These are phyloP conservation scores for Pterostichus madidus DNA, from an alignment of 2,888 invertebrate genomes.

Conservation along the genomic window DNA sequence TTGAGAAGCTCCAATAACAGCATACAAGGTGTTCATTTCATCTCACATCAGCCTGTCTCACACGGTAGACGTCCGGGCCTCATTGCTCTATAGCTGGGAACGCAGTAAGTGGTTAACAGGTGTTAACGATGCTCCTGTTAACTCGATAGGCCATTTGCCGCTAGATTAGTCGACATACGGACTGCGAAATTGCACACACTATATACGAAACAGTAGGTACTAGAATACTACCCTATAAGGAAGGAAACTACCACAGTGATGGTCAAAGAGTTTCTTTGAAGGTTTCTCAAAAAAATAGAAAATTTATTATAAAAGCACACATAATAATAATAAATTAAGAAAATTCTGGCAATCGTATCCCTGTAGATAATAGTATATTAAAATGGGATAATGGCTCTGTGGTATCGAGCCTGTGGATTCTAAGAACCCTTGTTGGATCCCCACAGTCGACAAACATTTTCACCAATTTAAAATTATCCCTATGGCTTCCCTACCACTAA, in stretches of 20 bases:
- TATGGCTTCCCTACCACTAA: too few species aligned
- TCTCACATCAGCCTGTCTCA: neutral
- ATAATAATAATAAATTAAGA: too few species aligned
- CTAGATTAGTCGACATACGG: constrained; percentile 73
- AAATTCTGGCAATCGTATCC: too few species aligned
- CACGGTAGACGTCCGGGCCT: neutral
- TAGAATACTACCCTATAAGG: neutral
- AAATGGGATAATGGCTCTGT: too few species aligned
- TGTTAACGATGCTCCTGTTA: constrained; percentile 73
- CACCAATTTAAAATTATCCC: too few species aligned
- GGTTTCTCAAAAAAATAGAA: too few species aligned
- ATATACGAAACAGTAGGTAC: constrained; percentile 4
- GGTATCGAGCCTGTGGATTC: too few species aligned
- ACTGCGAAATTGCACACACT: constrained; percentile 71
- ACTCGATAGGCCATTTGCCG: constrained; percentile 73
- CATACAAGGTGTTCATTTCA: neutral
- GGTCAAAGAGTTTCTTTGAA: neutral
- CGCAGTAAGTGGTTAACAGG: constrained; percentile 73
- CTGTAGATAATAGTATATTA: too few species aligned
- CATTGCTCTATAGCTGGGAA: constrained; percentile 69
- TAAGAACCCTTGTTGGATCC: too few species aligned
- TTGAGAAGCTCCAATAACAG: neutral
- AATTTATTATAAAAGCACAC: too few species aligned
- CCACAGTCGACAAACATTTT: too few species aligned
- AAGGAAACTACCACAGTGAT: neutral